Percentiles rank a stretch among this genome's conserved stretches.
Evolutionary conservation across 2,888 invertebrate species (phyloP).

Genomic region (Quadriops clusia): DNA sequence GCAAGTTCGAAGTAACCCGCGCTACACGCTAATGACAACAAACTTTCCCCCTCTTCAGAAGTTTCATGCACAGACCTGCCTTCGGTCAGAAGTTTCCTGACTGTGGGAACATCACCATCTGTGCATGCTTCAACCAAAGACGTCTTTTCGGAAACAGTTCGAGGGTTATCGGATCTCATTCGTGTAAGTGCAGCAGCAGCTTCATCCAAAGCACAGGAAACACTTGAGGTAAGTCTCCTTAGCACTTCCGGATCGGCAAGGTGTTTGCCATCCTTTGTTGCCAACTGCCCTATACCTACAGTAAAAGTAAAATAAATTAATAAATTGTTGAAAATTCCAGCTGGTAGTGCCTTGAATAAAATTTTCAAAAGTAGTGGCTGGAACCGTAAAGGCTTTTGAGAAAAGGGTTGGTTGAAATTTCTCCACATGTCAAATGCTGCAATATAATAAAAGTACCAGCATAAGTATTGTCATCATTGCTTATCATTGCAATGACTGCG

Average conservation of each 20-base stretch:
- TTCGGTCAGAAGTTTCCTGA: conserved; percentile 82
- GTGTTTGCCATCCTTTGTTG: conserved; percentile 69
- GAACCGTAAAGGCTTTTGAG: too few relatives aligned
- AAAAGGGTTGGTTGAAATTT: too few relatives aligned
- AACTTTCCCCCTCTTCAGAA: conserved; percentile 93
- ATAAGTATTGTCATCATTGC: too few relatives aligned
- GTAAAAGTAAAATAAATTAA: too few relatives aligned
- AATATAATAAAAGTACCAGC: too few relatives aligned
- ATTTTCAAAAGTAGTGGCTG: too few relatives aligned
- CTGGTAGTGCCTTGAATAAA: too few relatives aligned
- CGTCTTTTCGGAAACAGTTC: conserved; percentile 23
- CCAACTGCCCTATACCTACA: conserved; percentile 75
- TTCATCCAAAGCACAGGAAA: conserved; percentile 86
- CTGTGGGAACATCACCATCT: conserved; percentile 88
- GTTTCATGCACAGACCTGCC: conserved; percentile 92
- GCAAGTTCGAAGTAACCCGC: conserved; percentile 96
- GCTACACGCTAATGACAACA: conserved; percentile 91
- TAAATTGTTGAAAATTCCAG: too few relatives aligned
- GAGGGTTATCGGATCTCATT: conserved; percentile 78
- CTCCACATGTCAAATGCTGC: too few relatives aligned
- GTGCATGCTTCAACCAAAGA: conserved; percentile 87
- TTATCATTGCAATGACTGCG: too few relatives aligned
- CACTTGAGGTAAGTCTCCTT: conserved; percentile 71
- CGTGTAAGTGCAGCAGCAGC: conserved; percentile 92
- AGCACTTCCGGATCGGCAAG: conserved; percentile 83